Base-by-base conservation (phyloP, 1,140 invertebrate genomes). In the Magallana ariakensis region DNA sequence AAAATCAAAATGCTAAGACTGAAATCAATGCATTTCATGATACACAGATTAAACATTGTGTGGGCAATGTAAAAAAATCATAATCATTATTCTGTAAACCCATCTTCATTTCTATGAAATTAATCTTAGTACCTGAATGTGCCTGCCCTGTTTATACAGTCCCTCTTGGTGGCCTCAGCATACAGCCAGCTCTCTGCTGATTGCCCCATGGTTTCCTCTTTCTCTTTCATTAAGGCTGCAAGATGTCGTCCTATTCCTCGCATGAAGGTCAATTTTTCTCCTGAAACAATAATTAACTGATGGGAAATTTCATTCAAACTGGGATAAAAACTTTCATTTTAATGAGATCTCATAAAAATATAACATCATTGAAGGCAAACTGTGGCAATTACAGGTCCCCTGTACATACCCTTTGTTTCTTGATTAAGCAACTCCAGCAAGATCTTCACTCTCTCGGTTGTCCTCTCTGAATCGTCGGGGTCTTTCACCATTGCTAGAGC, bases 401-500 rank as follows among this genome's bases (percentile, higher is more conserved):
- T 46, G 33, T 46, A 46, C 33, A 46, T 46, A 75, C 66, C 66
- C 33, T 75, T 75, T 46, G 22, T 26, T 46, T 9, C 56, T 10
- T 87, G 22, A 53, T 90, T 80, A 54, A 92, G 84, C 4, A 91
- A 66, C 13, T 90, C 53, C 13, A 91, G 56, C 58, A 92, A 82
- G 16, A 92, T 84, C 10, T 87, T 87, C n/a, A 92, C 86, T 83
- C 92, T 85, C 33, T 90, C 87, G 11, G 91, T 92, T 62, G 90
- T 87, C 54, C 91, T 83, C 6, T 26, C 9, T 15, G 75, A 58
- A 26, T 87, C 86, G 8, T 89, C 87, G 5, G 75, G 80, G 81
- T 91, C 91, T 85, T 90, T 92, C 26, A 93, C 87, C 84, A 91
- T 89, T n/a, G 91, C 88, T 4, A 88, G 87, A 75, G 92, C 91